phyloP scores from a whole-genome alignment of 2,113 vertebrate species.

The Pangasianodon hypophthalmus region DNA sequence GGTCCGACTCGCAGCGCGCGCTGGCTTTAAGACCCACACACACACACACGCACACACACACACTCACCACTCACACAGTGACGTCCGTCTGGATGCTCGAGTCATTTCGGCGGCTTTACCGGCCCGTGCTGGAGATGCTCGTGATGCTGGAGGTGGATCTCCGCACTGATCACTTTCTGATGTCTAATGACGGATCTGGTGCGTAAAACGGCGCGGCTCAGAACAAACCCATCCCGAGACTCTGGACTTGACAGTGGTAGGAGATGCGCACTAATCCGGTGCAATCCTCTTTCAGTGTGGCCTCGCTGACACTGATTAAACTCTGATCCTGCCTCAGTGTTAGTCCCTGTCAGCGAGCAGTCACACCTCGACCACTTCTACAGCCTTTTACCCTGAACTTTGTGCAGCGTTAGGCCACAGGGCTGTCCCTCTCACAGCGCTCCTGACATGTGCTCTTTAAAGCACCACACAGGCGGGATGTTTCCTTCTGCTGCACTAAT shows the following conservation, averaged over 20 bases:
- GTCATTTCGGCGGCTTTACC: background rate
- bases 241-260: conserved; percentile 60
- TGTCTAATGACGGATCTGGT: background rate
- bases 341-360: conserved; percentile 15
- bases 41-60: background rate
- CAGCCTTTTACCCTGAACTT: background rate
- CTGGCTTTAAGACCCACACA: background rate
- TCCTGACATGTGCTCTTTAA: background rate
- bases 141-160: background rate
- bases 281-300: conserved; percentile 69
- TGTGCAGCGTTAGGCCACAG: background rate
- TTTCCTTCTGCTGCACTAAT: background rate
- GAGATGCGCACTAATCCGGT: conserved; percentile 72
- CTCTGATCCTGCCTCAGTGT: conserved; percentile 63
- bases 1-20: conserved; percentile 15
- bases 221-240: background rate
- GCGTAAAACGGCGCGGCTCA: background rate
- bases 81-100: conserved; percentile 5
- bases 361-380: background rate
- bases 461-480: background rate
- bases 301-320: conserved; percentile 65
- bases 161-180: background rate
- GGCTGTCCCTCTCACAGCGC: background rate
- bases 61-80: background rate
- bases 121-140: background rate